Evolutionary conservation across 2,888 invertebrate genomes (phyloP).

Genomic region (Diadromus collaris): DNA sequence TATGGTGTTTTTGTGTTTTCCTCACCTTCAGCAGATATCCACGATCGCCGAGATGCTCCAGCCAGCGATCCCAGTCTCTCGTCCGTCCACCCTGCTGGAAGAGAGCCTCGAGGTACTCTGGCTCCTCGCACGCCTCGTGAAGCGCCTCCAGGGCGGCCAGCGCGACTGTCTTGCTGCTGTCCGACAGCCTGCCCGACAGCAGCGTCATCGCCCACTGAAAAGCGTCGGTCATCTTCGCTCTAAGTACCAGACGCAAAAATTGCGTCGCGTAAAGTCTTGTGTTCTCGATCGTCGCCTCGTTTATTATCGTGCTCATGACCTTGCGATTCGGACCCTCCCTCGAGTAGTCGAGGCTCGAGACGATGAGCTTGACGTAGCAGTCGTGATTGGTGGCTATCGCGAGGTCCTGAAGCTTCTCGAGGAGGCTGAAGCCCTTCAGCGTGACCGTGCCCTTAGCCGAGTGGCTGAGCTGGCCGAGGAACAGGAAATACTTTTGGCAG

Average conservation of each 20-base stretch:
- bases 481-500: conserved; percentile 97
- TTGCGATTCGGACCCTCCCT: conserved; percentile 87
- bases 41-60: conserved; percentile 82
- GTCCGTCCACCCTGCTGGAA: conserved; percentile 69
- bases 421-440: conserved; percentile 82
- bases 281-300: conserved; percentile 80
- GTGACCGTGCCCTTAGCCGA: conserved; percentile 85
- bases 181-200: conserved; percentile 92
- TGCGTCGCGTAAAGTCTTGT: conserved; percentile 94
- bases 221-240: conserved; percentile 88
- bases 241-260: conserved; percentile 92
- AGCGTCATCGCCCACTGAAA: conserved; percentile 93
- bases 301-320: conserved; percentile 83
- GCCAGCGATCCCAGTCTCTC: conserved; percentile 78
- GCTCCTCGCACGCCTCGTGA: conserved; percentile 96
- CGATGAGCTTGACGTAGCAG: conserved; percentile 95
- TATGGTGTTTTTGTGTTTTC: too few relatives aligned
- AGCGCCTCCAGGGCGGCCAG: conserved; percentile 90
- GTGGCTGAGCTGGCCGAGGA: conserved; percentile 93
- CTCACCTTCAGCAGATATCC: conserved; percentile 82
- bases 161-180: conserved; percentile 90
- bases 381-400: conserved; percentile 92
- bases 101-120: conserved; percentile 73
- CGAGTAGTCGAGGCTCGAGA: conserved; percentile 95
- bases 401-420: conserved; percentile 85